Conservation (phyloP, 2,797 vertebrate species). For the Girardinus metallicus region DNA sequence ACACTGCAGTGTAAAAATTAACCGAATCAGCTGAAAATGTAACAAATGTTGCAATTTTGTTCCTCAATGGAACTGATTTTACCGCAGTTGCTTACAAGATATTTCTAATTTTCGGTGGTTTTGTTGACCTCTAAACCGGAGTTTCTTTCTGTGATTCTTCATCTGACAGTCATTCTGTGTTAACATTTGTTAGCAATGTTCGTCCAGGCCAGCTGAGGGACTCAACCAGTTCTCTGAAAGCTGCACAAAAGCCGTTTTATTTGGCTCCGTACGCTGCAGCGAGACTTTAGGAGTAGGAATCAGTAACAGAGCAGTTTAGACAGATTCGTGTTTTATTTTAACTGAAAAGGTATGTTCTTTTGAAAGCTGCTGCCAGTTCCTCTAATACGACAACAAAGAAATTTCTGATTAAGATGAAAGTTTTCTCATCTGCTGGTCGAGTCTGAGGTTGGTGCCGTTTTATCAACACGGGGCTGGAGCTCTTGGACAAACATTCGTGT, state of each 20-base stretch:
- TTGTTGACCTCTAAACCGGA: constrained; percentile 36
- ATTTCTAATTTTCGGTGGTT: constrained; percentile 29
- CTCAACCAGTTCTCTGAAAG: constrained; percentile 50
- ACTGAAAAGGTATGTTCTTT: constrained; percentile 42
- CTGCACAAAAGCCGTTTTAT: constrained; percentile 50
- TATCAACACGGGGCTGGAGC: not conserved
- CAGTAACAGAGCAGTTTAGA: constrained; percentile 45
- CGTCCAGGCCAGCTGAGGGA: constrained; percentile 49
- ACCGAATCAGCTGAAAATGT: too few species aligned
- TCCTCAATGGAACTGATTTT: not conserved
- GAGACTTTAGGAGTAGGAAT: constrained; percentile 25
- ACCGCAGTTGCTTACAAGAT: not conserved
- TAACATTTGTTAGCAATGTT: constrained; percentile 58
- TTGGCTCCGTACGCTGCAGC: constrained; percentile 36
- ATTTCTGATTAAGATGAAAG: not conserved
- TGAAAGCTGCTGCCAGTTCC: constrained; percentile 28
- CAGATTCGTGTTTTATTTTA: constrained; percentile 56
- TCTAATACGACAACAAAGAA: not conserved
- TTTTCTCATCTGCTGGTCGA: not conserved
- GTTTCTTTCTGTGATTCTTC: constrained; percentile 14
- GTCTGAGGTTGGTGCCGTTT: not conserved
- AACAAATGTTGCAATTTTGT: too few species aligned
- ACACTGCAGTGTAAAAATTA: too few species aligned
- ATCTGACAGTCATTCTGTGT: constrained; percentile 4
- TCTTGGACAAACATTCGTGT: not conserved